phyloP scores from a whole-genome alignment of 2,113 vertebrate species.

The Pseudois nayaur region DNA sequence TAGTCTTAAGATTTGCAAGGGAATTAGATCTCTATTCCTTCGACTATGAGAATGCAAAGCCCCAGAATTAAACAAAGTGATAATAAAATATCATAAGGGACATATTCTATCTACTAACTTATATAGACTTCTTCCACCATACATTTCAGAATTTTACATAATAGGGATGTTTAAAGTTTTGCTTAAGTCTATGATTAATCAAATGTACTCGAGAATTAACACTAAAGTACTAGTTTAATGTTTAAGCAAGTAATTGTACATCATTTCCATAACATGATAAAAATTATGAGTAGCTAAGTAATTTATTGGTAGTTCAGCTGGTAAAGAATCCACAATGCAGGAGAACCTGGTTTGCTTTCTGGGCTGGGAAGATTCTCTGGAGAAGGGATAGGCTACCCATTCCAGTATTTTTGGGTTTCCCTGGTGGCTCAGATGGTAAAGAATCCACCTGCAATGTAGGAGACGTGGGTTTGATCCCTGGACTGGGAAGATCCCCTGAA shows the following conservation, averaged over 20 bases:
- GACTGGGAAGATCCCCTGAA: background rate
- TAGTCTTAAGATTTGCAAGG: background rate
- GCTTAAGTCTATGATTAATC: background rate
- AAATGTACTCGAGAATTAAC: background rate
- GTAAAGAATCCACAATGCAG: background rate
- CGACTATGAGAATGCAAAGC: background rate
- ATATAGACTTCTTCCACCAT: background rate
- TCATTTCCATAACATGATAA: background rate
- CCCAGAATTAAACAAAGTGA: background rate
- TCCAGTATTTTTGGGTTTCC: background rate
- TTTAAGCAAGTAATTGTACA: background rate
- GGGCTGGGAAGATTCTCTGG: background rate
- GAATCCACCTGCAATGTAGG: background rate
- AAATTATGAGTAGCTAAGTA: background rate
- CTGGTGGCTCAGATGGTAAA: background rate
- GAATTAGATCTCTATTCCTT: fast-evolving
- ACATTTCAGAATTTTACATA: background rate
- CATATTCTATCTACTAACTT: background rate
- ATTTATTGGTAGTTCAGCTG: background rate
- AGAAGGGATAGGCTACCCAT: background rate
- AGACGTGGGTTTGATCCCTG: background rate
- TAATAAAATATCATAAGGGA: background rate
- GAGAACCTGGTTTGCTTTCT: background rate
- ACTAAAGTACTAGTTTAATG: background rate
- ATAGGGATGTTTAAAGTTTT: background rate